These are phyloP conservation scores for Eilema depressum DNA, from an alignment of 2,888 invertebrate genomes.

Conservation along the genomic window DNA sequence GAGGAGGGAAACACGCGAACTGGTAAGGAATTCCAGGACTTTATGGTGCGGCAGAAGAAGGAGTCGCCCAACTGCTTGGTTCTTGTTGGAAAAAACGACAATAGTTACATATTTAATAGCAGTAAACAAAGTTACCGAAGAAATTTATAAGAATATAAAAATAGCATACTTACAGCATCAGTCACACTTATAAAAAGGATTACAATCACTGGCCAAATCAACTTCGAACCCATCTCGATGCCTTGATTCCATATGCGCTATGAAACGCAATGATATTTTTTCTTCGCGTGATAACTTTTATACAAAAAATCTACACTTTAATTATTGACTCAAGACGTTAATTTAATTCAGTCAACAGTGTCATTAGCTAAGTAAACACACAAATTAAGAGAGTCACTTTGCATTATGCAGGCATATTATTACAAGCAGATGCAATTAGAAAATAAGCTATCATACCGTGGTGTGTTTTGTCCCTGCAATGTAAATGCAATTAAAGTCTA, in stretches of 20 bases:
- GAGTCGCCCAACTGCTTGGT: too few species aligned
- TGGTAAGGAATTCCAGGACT: too few species aligned
- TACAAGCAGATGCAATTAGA: background rate
- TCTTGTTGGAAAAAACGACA: too few species aligned
- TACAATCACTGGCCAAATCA: constrained; percentile 53
- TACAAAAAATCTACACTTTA: constrained; percentile 23
- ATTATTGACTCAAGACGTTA: constrained; percentile 31
- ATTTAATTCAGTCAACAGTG: constrained; percentile 25
- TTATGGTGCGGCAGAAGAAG: too few species aligned
- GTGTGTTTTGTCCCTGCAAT: background rate
- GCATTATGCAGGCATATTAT: background rate
- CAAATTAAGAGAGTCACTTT: constrained; percentile 20
- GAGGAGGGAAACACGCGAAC: too few species aligned
- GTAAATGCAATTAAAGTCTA: constrained; percentile 1
- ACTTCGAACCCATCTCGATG: constrained; percentile 53
- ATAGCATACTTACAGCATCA: constrained; percentile 68
- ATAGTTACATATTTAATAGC: too few species aligned
- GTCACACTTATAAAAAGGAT: constrained; percentile 52
- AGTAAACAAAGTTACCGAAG: too few species aligned
- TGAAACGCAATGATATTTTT: constrained; percentile 32
- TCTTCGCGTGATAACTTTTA: constrained; percentile 38
- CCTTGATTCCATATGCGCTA: constrained; percentile 17
- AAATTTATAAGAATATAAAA: too few species aligned
- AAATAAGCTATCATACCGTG: background rate
- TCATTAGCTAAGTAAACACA: constrained; percentile 39